Evolutionary conservation across 2,888 invertebrate species (phyloP), one percentile per base, ranked within the genome.

Genomic region (Pterostichus niger): DNA sequence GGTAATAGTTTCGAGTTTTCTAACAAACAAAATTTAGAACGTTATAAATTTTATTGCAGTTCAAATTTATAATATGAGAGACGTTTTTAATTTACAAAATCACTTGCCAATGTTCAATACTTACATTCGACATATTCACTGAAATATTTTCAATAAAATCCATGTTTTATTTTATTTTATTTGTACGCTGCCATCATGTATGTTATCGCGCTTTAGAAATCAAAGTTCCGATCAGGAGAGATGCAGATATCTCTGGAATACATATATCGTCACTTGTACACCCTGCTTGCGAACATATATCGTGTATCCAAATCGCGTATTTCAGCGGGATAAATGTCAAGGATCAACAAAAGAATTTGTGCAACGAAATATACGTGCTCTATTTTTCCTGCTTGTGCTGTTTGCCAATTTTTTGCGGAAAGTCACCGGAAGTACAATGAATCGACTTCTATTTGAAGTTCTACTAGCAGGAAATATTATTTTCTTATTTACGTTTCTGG

Each of bases 261-360:
- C 56, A 54, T 76, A 76, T 54, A 54, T 76, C 76, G 76, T 76
- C 76, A 56, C 52, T 54, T 76, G 54, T 52, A 56, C 54, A 7
- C 40, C 3, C 40, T 40, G 40, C 40, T 40, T 40, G 49, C 49
- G 4, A 64, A 64, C 64, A 64, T 64, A 64, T 31, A 64, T 64
- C 64, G 33, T 64, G 40, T 52, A 54, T 52, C 76, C 76, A 15
- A 31, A 76, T 54, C 33, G 56, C 54, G 76, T 76, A 76, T 76
- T 76, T 76, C 76, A 76, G 6, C 33, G 13, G 76, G 76, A 76
- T 56, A 76, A 76, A 76, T 76, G 76, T 76, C 56, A 76, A n/a
- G 35, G 56, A 76, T 76, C 76, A 35, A 35, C 33, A 49, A 11
- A 13, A 13, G 49, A 49, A 49, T 31, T 68, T 35, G 64, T 61